A percentile compares a stretch with the other conserved stretches of the same genome.
These are phyloP conservation scores for Acrossocheilus fasciatus DNA, from an alignment of 2,797 vertebrate species.

Conservation along the genomic window DNA sequence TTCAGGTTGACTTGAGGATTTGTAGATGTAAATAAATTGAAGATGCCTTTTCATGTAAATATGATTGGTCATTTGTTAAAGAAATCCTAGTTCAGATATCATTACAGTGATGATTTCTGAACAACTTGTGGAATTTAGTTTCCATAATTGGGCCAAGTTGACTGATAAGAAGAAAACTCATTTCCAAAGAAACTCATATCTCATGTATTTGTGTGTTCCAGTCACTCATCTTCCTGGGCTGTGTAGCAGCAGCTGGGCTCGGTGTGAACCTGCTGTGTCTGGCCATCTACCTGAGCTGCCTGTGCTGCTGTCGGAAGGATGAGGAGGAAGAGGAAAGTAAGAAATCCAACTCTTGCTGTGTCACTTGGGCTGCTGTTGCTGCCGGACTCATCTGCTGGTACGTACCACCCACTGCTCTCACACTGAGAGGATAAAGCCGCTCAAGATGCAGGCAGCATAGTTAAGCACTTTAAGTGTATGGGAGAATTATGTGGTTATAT, in stretches of 20 bases:
- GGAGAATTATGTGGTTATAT: neutral
- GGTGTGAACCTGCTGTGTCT: conserved; percentile 91
- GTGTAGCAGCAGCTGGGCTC: conserved; percentile 85
- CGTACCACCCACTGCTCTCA: conserved; percentile 62
- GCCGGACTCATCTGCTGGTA: conserved; percentile 94
- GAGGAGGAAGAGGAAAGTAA: conserved; percentile 83
- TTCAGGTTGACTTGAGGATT: neutral
- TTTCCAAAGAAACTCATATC: neutral
- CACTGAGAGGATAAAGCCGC: neutral
- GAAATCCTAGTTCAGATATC: too few relatives aligned
- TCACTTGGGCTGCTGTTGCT: conserved; percentile 90
- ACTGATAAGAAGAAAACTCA: neutral
- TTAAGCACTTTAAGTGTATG: neutral
- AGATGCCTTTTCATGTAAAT: neutral
- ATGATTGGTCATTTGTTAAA: neutral
- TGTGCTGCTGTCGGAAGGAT: conserved; percentile 86
- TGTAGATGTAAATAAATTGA: neutral
- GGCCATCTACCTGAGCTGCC: conserved; percentile 84
- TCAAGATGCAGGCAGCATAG: neutral
- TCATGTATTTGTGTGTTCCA: conserved; percentile 58
- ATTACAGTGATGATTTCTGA: neutral
- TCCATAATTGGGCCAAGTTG: neutral
- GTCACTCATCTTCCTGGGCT: conserved; percentile 90
- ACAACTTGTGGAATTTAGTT: neutral
- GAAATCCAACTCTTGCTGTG: conserved; percentile 84